Base-by-base conservation (phyloP, 2,113 vertebrate genomes). In the Syrmaticus mikado region DNA sequence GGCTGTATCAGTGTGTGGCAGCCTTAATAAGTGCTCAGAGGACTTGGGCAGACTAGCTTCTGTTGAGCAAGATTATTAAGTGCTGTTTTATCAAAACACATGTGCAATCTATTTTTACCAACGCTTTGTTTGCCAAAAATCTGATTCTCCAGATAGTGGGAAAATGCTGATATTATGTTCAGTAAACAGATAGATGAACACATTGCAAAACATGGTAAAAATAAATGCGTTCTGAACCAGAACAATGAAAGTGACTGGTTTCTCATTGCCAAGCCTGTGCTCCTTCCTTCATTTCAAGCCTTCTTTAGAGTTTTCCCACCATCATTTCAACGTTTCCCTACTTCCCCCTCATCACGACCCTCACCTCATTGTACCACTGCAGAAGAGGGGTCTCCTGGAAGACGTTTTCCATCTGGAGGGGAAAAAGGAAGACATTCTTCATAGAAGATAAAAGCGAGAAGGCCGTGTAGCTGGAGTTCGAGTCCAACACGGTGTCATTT, bases 391-490 rank as follows among this genome's bases (percentile, higher is more conserved):
- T 98, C 76, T 97, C 96, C 87, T 97, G 90, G 82, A 98, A 97
- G 65, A 98, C 16, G 3, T 28, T 96, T 93, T 97, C 93, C 97
- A 98, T 96, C 71, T 97, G 94, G 84, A 98, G 92, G 68, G 98
- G 98, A 28, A 97, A 94, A 91, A 98, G 57, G 92, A 98, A 98
- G 90, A 98, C 97, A 13, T 98, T 98, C 75, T 95, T 95, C 71
- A 98, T 96, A 45, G 96, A 92, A 36, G 97, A 98, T 67, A 98
- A 60, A 43, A 97, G 94, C 0, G 96, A 97, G 79, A 98, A 97
- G 38, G 95, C 97, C 7, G 90, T 28, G 0, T 91, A 82, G 30
- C 87, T 96, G 91, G 89, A 68, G 41, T 95, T 96, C 6, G 94
- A 32, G 62, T 94, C 85, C 40, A 87, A 13, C 7, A 76, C 87